Evolutionary conservation across 2,797 vertebrate species (phyloP).

Genomic region (Antrozous pallidus): DNA sequence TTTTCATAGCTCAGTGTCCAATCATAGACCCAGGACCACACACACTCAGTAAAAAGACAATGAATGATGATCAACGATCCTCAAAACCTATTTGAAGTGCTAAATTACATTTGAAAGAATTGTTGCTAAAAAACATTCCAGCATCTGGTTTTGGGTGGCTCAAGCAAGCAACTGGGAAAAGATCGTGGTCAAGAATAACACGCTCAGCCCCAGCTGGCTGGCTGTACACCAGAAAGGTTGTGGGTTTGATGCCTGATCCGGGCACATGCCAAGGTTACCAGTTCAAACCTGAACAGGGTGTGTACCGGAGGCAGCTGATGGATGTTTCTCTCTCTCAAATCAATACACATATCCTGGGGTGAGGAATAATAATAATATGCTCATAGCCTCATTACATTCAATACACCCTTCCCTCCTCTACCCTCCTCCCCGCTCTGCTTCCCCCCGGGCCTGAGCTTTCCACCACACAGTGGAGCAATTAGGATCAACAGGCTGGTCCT

Average conservation of each 20-base stretch:
- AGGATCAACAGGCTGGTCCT: neutral
- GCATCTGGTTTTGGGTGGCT: neutral
- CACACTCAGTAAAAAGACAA: neutral
- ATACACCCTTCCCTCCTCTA: neutral
- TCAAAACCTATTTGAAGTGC: neutral
- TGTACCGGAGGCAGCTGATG: neutral
- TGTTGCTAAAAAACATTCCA: neutral
- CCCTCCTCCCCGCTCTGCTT: neutral
- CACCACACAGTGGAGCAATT: rapidly evolving
- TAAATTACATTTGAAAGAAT: neutral
- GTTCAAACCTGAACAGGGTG: neutral
- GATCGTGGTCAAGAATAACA: neutral
- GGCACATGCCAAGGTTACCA: neutral
- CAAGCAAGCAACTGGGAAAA: neutral
- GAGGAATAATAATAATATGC: neutral
- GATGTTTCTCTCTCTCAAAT: neutral
- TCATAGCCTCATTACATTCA: neutral
- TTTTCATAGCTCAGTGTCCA: neutral
- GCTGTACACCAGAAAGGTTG: neutral
- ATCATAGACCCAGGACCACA: neutral
- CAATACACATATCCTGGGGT: neutral
- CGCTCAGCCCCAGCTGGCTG: neutral
- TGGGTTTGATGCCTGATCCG: neutral
- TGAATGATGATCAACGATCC: neutral
- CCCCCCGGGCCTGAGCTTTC: neutral